Conservation (phyloP, 2,888 invertebrate genomes). For the Mesopsocus fuscifrons region DNA sequence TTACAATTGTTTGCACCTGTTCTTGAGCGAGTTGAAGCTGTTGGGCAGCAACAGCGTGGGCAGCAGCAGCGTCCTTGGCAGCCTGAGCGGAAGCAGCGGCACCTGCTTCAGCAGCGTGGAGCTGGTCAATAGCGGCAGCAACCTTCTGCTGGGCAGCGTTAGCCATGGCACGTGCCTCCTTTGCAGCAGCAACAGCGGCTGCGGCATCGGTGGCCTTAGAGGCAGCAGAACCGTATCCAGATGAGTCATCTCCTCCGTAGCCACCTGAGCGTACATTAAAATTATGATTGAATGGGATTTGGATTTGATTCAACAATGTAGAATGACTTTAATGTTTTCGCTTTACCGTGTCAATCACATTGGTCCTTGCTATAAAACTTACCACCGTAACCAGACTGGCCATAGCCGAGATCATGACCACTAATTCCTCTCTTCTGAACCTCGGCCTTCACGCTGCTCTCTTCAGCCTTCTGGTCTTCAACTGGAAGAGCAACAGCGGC, state of each 20-base stretch:
- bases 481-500: not conserved
- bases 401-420: not conserved
- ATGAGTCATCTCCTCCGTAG: not conserved
- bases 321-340: not conserved
- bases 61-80: not conserved
- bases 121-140: not conserved
- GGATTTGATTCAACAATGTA: not conserved
- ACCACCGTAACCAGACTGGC: not conserved
- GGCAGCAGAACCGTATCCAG: not conserved
- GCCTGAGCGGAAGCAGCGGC: not conserved
- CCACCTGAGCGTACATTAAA: not conserved
- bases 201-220: conserved; percentile 3
- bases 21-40: not conserved
- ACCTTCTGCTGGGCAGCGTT: not conserved
- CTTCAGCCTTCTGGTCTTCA: not conserved
- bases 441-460: not conserved
- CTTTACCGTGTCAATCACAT: no score
- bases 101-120: not conserved
- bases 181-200: conserved; percentile 4
- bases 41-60: not conserved
- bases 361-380: not conserved
- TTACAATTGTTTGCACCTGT: no score
- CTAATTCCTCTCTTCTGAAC: not conserved
- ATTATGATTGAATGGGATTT: not conserved
- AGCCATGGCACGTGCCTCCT: not conserved